Base-by-base conservation (phyloP, 1,140 invertebrate species). In the Phymorhynchus buccinoides region DNA sequence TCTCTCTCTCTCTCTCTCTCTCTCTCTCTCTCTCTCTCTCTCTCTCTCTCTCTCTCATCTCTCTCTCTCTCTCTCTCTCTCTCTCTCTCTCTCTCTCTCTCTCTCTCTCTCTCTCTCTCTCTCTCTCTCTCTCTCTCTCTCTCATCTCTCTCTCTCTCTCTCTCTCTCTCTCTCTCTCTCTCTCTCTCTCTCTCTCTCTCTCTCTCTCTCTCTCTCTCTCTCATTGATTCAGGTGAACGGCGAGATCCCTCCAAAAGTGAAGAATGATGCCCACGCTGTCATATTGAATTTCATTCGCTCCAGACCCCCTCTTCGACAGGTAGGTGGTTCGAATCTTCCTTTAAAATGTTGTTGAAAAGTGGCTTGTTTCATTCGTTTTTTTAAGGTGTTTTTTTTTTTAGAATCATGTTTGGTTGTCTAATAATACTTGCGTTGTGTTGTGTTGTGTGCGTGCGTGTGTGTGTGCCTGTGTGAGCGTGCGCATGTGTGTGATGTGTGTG, bases 211-310 rank as follows among this genome's bases (percentile, higher is more conserved):
- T 80, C 7, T 56, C 79, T 80, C 32, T 44, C 48, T 56, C 1
- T 18, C 7, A 16, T 18, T 30, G 1, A 2, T 56, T 22, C 85
- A 93, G 95, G 95, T 97, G 1, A 96, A 97, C 92, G 96, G 96
- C 52, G 95, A 96, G 92, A 96, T 97, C 91, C 96, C 97, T 73
- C 94, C 94, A 39, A 95, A 96, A 92, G 96, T 97, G 39, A 97
- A 97, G 92, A 98, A 98, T 94, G 97, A 99, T 94, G 97, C 98
- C 14, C 97, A 98, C 92, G 97, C 96, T 71, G 95, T 98, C 91
- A 99, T 99, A 91, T 95, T 99, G 87, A 97, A 99, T 92, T 99
- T 99, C 94, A 99, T 99, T 90, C 95, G 98, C 91, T 98, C 97
- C 89, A 95, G 98, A 91, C 98, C 98, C 42, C 97, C 97, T 86